Conservation (phyloP, 2,113 vertebrate genomes). For the Accipiter cooperii region DNA sequence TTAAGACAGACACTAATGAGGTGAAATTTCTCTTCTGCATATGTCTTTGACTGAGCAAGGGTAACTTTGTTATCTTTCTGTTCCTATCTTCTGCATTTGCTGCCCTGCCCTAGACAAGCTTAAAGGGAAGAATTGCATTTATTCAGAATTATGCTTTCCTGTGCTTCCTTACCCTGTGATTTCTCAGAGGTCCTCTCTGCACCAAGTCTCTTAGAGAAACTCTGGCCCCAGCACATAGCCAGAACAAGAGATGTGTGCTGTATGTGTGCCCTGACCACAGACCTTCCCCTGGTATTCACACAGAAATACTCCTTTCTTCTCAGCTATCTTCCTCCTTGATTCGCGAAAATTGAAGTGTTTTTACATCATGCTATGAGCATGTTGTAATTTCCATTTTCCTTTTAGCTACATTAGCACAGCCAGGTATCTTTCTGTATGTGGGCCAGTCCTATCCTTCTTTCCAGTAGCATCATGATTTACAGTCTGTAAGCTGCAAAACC, state of each 20-base stretch:
- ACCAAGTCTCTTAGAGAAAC: neutral
- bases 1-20: neutral
- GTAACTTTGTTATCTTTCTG: neutral
- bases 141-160: neutral
- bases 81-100: neutral
- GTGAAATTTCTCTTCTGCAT: neutral
- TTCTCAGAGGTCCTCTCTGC: neutral
- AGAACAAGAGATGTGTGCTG: neutral
- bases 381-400: neutral
- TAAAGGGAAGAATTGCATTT: neutral
- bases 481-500: neutral
- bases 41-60: neutral
- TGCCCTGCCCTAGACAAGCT: neutral
- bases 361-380: neutral
- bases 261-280: rapidly evolving
- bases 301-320: neutral
- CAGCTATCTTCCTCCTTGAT: rapidly evolving
- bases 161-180: neutral
- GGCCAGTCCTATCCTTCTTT: neutral
- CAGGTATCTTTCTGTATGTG: neutral
- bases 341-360: neutral
- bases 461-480: neutral
- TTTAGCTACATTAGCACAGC: neutral
- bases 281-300: neutral
- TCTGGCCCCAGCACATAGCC: neutral